A percentile compares a stretch with the other conserved stretches of the same genome.
phyloP scores from a whole-genome alignment of 30 jellyfish, hydroid and myxozoan species.

The Chironex yamaguchii region DNA sequence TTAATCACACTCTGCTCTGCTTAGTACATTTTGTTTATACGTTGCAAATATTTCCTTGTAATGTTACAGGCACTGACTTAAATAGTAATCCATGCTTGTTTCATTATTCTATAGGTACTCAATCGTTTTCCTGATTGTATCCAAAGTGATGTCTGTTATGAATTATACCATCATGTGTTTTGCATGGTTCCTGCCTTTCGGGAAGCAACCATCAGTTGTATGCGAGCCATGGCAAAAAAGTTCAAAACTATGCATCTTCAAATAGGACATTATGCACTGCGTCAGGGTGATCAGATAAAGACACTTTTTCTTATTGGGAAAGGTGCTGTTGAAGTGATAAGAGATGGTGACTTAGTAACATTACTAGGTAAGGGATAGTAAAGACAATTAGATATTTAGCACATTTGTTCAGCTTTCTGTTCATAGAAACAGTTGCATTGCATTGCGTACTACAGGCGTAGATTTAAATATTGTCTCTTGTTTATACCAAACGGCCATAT shows the following conservation, averaged over 20 bases:
- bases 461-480: no score
- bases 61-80: background rate
- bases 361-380: constrained; percentile 84
- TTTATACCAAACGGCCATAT: no score
- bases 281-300: constrained; percentile 89
- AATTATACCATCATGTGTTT: constrained; percentile 78
- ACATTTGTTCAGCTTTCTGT: no score
- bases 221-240: constrained; percentile 90
- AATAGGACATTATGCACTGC: constrained; percentile 70
- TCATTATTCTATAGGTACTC: constrained; percentile 61
- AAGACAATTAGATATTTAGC: no score
- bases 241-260: constrained; percentile 80
- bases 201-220: constrained; percentile 92
- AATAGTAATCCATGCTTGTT: background rate
- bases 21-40: background rate
- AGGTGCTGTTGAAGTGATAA: constrained; percentile 84
- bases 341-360: constrained; percentile 79
- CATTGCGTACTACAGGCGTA: no score
- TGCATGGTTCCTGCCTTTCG: constrained; percentile 66
- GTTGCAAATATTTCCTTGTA: background rate
- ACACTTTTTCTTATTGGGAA: constrained; percentile 75
- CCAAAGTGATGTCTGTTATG: constrained; percentile 88
- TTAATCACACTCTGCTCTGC: no score
- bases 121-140: constrained; percentile 85
- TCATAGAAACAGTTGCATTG: no score